Percentiles rank a stretch among this genome's conserved stretches.
Evolutionary conservation across 30 jellyfish, hydroid and myxozoan species (phyloP).

Genomic region (Sanderia malayensis): DNA sequence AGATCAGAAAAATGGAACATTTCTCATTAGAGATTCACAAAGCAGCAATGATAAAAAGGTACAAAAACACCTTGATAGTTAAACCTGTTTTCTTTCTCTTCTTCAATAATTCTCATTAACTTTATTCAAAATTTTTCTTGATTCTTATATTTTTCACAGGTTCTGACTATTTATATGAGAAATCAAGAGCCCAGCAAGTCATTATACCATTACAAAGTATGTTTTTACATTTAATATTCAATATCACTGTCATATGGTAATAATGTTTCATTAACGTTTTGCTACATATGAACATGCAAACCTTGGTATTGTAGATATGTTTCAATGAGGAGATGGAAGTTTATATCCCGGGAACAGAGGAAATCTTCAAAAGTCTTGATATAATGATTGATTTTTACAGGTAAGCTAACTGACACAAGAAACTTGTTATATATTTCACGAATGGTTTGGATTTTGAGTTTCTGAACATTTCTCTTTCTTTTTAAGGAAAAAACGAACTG

Average conservation of each 20-base stretch:
- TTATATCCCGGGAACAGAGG: slow-evolving; percentile 18
- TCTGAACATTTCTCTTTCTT: not conserved
- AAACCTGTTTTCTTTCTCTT: too few species aligned
- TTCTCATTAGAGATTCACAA: slow-evolving; percentile 66
- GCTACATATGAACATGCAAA: too few species aligned
- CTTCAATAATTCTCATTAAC: too few species aligned
- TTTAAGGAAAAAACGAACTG: not conserved
- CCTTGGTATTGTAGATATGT: slow-evolving; percentile 38
- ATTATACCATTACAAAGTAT: slow-evolving; percentile 56
- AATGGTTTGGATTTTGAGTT: too few species aligned
- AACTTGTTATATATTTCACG: not conserved
- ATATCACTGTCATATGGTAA: too few species aligned
- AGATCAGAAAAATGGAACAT: slow-evolving; percentile 79
- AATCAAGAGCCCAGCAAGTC: slow-evolving; percentile 22
- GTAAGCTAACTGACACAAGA: slow-evolving; percentile 12
- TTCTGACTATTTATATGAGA: slow-evolving; percentile 41
- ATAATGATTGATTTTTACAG: slow-evolving; percentile 35
- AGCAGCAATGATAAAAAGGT: slow-evolving; percentile 50
- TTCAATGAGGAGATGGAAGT: slow-evolving; percentile 20
- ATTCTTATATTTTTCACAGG: slow-evolving; percentile 47
- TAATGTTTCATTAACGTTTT: too few species aligned
- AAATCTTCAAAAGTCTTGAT: slow-evolving; percentile 12
- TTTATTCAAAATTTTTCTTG: too few species aligned
- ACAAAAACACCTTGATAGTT: too few species aligned
- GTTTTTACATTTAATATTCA: too few species aligned